Base-by-base conservation (phyloP, 2,797 vertebrate genomes). In the Gallinago nigripennis region DNA sequence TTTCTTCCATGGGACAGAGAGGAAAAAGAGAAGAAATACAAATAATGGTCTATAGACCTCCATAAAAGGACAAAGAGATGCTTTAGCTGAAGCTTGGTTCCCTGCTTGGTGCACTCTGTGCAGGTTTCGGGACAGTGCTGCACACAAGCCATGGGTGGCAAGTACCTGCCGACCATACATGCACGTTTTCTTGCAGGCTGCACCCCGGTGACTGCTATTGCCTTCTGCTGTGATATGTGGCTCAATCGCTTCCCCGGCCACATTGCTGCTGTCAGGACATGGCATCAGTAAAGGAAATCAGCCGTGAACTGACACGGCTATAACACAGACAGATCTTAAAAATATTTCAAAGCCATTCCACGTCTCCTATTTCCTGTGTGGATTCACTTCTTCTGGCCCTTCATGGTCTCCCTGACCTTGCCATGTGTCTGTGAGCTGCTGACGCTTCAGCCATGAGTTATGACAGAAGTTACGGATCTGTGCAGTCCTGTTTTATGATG, bases 121-220 rank as follows among this genome's bases (percentile, higher is more conserved):
- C 66, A 75, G 27, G 27, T 3, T 60, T 28, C 21, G 23, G 60
- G 30, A 41, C 35, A 43, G 37, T 27, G 54, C 25, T 35, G 15
- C 43, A 35, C 16, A 53, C 39, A 70, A 78, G 18, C 20, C 3
- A 0, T 18, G 30, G 41, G 50, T n/a, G 45, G 35, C 53, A 73
- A 89, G 35, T 24, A 65, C 10, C 30, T 8, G 16, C 24, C 0
- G 0, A 72, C 20, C 0, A 0, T n/a, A 18, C 1, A 0, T 54
- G 24, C 68, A n/a, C 0, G 0, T 87, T 75, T 70, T 57, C 11
- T 25, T 43, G 41, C 58, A 71, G 57, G 58, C 66, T 92, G 54
- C 48, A 50, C 41, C 48, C 35, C 9, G 23, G 21, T 58, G 53
- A 66, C 27, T 1, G 1, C 33, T 21, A 9, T 28, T 0, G 0